Conservation (phyloP, 2,113 vertebrate genomes). For the Fregata magnificens region DNA sequence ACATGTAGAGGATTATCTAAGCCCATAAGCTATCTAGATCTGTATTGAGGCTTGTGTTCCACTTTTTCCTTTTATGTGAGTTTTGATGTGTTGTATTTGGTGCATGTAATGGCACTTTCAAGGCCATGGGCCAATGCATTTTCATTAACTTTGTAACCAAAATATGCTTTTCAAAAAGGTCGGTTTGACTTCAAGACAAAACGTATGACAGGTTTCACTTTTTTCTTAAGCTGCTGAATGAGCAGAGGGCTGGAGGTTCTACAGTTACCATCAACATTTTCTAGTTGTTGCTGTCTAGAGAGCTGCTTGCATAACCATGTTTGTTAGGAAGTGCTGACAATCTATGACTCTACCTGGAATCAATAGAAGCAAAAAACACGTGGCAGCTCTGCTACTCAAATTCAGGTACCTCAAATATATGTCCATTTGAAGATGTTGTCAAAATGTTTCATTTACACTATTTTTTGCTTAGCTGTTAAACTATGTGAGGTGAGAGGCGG, state of each 20-base stretch:
- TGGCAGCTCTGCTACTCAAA: neutral
- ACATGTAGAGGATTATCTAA: neutral
- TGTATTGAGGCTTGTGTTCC: neutral
- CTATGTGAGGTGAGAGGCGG: neutral
- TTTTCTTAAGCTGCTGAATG: neutral
- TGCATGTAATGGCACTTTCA: neutral
- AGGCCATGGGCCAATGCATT: neutral
- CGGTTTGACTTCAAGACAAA: neutral
- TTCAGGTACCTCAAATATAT: neutral
- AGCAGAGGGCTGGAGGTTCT: neutral
- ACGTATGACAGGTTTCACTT: neutral
- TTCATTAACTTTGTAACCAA: neutral
- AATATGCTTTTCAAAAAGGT: neutral
- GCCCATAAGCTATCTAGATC: neutral
- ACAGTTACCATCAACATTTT: neutral
- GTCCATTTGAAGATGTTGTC: neutral
- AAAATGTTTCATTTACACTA: neutral
- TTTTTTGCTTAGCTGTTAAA: neutral
- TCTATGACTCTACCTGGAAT: neutral
- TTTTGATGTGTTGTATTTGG: neutral
- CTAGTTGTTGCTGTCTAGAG: neutral
- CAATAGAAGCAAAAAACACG: neutral
- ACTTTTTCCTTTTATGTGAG: neutral
- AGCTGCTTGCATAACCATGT: neutral
- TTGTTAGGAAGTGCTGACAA: neutral